Base-by-base conservation (phyloP, 2,888 invertebrate species). In the Lepidocyrtoides sp. region DNA sequence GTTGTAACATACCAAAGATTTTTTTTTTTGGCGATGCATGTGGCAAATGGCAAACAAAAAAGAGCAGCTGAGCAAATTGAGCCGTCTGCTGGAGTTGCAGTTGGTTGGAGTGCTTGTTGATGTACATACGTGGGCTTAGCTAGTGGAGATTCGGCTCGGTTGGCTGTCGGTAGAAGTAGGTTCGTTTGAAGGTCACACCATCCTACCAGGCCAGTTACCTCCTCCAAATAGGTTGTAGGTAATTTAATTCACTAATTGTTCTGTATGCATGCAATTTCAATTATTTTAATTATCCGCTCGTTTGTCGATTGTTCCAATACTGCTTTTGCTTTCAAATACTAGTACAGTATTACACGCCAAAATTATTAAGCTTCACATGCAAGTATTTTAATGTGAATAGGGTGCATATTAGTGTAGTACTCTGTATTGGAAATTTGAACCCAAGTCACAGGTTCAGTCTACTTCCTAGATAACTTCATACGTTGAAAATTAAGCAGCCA, bases 151-250 rank as follows among this genome's bases (percentile, higher is more conserved):
- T 14, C 57, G 57, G 57, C 57, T 57, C 3, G n/a, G 20, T 57
- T n/a, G 57, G 57, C 20, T 57, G 20, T 57, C 20, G 57, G 57
- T 3, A 17, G 17, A 14, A 48, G 12, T n/a, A n/a, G n/a, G n/a
- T n/a, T n/a, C n/a, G n/a, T n/a, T 10, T 57, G 57, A 57, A 57
- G 57, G 57, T 57, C 57, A 57, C 12, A 57, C 51, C 41, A 41
- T 41, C 3, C 48, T n/a, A n/a, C 10, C 48, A 48, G 48, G 7
- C 36, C 7, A 36, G 36, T 7, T 7, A 36, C 36, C 36, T 36
- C 36, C 36, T 36, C 14, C 48, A 48, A 48, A 4, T 48, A 14
- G 14, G 10, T n/a, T n/a, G n/a, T n/a, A n/a, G n/a, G n/a, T n/a
- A n/a, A n/a, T n/a, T n/a, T 48, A 48, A n/a, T 10, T 48, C 2